Base-by-base conservation (phyloP, 2,113 vertebrate genomes). In the Isichthys henryi region DNA sequence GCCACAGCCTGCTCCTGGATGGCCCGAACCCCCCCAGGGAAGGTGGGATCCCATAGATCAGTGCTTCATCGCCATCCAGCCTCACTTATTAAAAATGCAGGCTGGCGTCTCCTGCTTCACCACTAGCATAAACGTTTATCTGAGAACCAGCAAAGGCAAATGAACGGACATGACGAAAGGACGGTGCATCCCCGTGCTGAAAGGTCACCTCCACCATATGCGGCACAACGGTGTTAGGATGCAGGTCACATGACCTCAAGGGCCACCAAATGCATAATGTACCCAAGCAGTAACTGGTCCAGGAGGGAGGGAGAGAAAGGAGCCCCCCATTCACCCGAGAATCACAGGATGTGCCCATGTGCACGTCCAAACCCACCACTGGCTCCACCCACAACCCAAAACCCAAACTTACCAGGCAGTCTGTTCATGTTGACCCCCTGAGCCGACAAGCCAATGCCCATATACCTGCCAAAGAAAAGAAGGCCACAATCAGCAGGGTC, bases 391-490 rank as follows among this genome's bases (percentile, higher is more conserved):
- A 3, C 53, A 1, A 31, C 31, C 87, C 13, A 6, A 88, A 87
- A 98, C 97, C 13, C 9, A 88, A 87, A 98, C 98, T 98, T 94
- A 99, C 98, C 98, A 92, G 98, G 98, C 95, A 99, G 97, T 93
- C 98, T 97, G 97, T 99, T 99, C 98, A 99, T 99, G 96, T 99
- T 99, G 95, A 99, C 98, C 45, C 98, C 98, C 96, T 99, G 98
- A 87, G 98, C 98, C 87, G 98, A 99, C 93, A 99, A 95, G 94
- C 98, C 98, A 89, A 99, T 99, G 91, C 98, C 98, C 98, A 99
- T 99, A 95, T 99, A 99, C 95, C 98, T 99, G 96, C 89, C 96
- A 94, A 85, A 86, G 95, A 93, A 94, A 62, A 91, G 43, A 35
- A 90, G 66, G 85, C 85, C 50, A 89, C 58, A 90, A 50, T 92